Evolutionary conservation across 2,888 invertebrate genomes (phyloP), one percentile per base, ranked within the genome.

Genomic region (Hirtodrosophila duncani): DNA sequence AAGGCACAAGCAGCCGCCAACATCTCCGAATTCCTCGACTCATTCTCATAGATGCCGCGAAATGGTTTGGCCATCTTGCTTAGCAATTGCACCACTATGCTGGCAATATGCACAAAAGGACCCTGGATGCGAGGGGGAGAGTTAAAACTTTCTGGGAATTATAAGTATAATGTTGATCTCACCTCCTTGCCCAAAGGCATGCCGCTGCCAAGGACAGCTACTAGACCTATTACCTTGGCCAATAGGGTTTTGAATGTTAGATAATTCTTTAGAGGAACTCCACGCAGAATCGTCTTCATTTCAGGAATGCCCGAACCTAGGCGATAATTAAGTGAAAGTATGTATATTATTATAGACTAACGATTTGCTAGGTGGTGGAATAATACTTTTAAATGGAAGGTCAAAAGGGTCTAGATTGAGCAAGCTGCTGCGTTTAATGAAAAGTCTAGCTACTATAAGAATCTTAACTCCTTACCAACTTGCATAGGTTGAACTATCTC

Each of bases 41-140:
- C 97, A 88, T 97, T 97, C 88, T 94, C 94, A 89, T 97, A 97
- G 83, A 97, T 96, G 23, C 97, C 97, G 88, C 96, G 94, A 88
- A 98, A 97, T 41, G 95, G 94, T 41, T 97, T 96, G 80, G 98
- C 94, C 78, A 98, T 88, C 88, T 96, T 96, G 63, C 97, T 96
- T 48, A 99, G 90, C 39, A 98, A 89, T 9, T 96, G 93, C 1
- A 98, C 98, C 55, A 96, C 95, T 87, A 98, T 97, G 81, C 97
- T 97, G 68, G 98, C 97, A 79, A 99, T 97, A 89, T 99, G 99
- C 48, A 99, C 98, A 87, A 99, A 98, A 8, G 99, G 99, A 88
- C 99, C 99, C 92, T n/a, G n/a, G n/a, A n/a, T n/a, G n/a, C n/a
- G n/a, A n/a, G n/a, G n/a, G n/a, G n/a, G n/a, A n/a, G n/a, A n/a